Evolutionary conservation across 1,140 invertebrate species (phyloP).

Genomic region (Drosophila sturtevanti): DNA sequence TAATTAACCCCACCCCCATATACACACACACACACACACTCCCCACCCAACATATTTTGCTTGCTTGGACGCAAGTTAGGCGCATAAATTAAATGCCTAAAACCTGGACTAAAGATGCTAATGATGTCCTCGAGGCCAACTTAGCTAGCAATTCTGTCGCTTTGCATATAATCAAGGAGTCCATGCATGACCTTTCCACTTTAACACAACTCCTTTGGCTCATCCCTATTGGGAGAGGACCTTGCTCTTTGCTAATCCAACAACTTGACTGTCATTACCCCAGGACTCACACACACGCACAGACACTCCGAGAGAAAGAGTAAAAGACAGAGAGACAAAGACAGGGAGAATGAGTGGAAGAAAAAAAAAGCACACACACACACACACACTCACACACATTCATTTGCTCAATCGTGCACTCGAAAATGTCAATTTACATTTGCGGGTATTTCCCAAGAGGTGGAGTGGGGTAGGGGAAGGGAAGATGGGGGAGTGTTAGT

Average conservation of each 20-base stretch:
- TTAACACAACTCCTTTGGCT: slow-evolving; percentile 2
- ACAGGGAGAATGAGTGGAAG: not conserved
- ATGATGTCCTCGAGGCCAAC: slow-evolving; percentile 53
- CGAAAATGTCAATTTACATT: slow-evolving; percentile 81
- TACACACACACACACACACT: not conserved
- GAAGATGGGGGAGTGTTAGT: too few relatives aligned
- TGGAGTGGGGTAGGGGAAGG: not conserved
- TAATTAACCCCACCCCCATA: not conserved
- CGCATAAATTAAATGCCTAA: slow-evolving; percentile 60
- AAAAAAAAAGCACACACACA: too few relatives aligned
- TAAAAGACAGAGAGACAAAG: slow-evolving; percentile 3
- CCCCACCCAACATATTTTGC: not conserved
- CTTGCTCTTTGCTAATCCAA: slow-evolving; percentile 65
- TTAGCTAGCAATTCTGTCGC: slow-evolving; percentile 32
- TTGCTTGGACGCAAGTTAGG: slow-evolving; percentile 26
- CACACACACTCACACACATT: too few relatives aligned
- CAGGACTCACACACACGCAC: slow-evolving; percentile 23
- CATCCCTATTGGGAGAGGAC: slow-evolving; percentile 15
- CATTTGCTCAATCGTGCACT: slow-evolving; percentile 81
- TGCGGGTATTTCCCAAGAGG: slow-evolving; percentile 63
- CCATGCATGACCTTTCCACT: slow-evolving; percentile 53
- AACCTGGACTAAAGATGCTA: slow-evolving; percentile 55
- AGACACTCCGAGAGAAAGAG: not conserved
- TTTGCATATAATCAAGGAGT: slow-evolving; percentile 72
- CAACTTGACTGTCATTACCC: slow-evolving; percentile 74